Conservation (phyloP, 2,113 vertebrate genomes). For the Bubo bubo region DNA sequence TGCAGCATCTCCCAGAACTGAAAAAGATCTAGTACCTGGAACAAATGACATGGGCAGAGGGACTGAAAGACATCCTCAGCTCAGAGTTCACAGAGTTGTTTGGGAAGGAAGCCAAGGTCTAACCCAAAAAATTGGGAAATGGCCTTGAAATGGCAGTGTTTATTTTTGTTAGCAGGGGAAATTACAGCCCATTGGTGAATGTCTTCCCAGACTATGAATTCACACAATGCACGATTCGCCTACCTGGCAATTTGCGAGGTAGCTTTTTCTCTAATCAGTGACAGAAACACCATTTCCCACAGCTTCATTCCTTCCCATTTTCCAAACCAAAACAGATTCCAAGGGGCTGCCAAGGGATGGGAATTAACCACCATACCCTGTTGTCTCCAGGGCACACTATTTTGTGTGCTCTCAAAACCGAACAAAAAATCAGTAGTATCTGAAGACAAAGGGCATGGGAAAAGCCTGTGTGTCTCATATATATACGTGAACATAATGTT, state of each 20-base stretch:
- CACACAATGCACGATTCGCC: rapidly evolving
- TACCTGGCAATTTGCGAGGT: neutral
- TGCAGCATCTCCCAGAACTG: neutral
- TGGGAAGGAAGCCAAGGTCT: neutral
- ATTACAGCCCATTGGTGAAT: neutral
- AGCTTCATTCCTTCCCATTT: neutral
- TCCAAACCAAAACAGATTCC: neutral
- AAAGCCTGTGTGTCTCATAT: neutral
- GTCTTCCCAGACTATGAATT: neutral
- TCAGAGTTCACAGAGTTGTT: neutral
- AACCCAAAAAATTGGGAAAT: neutral
- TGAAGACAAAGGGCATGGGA: neutral
- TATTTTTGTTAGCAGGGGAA: neutral
- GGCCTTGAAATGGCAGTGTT: neutral
- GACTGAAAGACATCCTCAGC: neutral
- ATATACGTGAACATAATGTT: neutral
- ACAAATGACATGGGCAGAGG: neutral
- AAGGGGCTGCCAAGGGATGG: neutral
- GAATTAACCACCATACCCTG: neutral
- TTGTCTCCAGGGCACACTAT: neutral
- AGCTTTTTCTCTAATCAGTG: neutral
- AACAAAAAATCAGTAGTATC: neutral
- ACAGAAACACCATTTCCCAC: neutral
- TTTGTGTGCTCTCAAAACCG: neutral
- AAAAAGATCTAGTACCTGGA: neutral